Conservation (phyloP, 2,888 invertebrate genomes). For the Unio pictorum region DNA sequence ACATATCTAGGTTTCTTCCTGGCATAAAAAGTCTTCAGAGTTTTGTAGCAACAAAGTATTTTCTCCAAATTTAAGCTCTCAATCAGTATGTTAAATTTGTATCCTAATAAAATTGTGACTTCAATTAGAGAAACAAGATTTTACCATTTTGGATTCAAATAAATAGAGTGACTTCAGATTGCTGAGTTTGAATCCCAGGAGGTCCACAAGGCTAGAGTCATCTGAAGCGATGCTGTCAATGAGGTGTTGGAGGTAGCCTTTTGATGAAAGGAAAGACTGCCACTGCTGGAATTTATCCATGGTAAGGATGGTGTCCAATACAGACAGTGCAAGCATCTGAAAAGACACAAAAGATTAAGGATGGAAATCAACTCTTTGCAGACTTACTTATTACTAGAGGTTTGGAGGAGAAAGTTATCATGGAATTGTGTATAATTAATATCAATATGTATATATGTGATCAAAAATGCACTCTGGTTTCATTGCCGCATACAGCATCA, state of each 20-base stretch:
- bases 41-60: not conserved
- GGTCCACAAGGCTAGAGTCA: constrained; percentile 68
- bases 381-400: too few species aligned
- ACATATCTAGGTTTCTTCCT: not conserved
- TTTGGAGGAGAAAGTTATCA: too few species aligned
- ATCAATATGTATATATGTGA: too few species aligned
- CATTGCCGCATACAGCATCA: too few species aligned
- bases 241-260: constrained; percentile 83
- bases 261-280: constrained; percentile 73
- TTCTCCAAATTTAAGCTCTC: not conserved
- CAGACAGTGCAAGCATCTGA: constrained; percentile 86
- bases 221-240: constrained; percentile 86
- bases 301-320: constrained; percentile 84
- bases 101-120: not conserved
- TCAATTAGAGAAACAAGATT: constrained; percentile 5
- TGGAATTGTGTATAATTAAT: too few species aligned
- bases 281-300: constrained; percentile 79
- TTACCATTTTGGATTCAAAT: constrained; percentile 87
- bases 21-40: not conserved
- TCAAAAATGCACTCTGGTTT: too few species aligned
- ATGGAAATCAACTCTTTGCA: not conserved
- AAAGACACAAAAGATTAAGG: constrained; percentile 1
- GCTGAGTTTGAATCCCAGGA: constrained; percentile 70
- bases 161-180: constrained; percentile 84
- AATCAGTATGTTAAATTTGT: not conserved